Evolutionary conservation across 1,140 invertebrate species (phyloP), one percentile per base, ranked within the genome.

Genomic region (Dendrolimus kikuchii): DNA sequence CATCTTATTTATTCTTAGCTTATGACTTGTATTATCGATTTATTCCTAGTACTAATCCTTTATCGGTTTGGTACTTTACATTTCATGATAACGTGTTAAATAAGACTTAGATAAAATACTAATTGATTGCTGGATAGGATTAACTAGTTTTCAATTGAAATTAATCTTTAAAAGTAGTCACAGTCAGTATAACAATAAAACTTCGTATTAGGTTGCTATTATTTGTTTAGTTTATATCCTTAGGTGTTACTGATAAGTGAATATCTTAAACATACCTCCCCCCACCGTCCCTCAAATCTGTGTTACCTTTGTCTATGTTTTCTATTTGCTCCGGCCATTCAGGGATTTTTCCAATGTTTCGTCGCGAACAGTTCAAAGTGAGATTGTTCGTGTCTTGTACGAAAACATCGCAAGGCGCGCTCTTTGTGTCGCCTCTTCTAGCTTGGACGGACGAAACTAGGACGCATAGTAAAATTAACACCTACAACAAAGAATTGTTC

Each of bases 301-400:
- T 43, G 10, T 71, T 81, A 86, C 81, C 82, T 78, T 77, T 73
- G 59, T 74, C 60, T 51, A 74, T 57, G 50, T 68, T 65, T 53
- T 70, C 55, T 49, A 83, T 59, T 64, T 68, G 59, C 39, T 72
- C 61, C 38, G 82, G 77, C 81, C 79, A 86, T 23, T 57, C 55
- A 7, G 83, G 75, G 40, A 84, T 71, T 38, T 48, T 62, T 36
- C 64, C 52, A 49, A 86, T 70, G 40, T 71, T 63, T 6, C 78
- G 72, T 40, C 75, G 66, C 39, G 81, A 82, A 62, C 83, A 86
- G 49, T 84, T 83, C 36, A 83, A 49, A n/a, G 80, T 83, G 1
- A 81, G 64, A 62, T 75, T 80, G 58, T 71, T 74, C 44, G 66
- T 59, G 57, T 82, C 81, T 64, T 77, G 68, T 51, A 74, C 58